Percentiles rank a stretch among this genome's conserved stretches.
phyloP scores from a whole-genome alignment of 1,140 invertebrate species.

The Diachasmimorpha longicaudata region DNA sequence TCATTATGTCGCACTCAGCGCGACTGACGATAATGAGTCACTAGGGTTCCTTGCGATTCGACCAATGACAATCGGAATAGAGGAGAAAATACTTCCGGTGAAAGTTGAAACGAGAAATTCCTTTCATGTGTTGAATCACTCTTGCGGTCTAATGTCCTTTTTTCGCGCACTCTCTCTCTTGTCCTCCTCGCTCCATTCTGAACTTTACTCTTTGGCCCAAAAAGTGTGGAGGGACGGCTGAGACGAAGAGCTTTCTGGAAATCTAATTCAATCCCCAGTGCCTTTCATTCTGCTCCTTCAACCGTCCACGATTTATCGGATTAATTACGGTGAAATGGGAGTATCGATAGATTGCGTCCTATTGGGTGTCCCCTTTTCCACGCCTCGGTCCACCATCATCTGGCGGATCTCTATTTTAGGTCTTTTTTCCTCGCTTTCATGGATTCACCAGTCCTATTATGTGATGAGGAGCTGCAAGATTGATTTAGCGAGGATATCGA shows the following conservation, averaged over 20 bases:
- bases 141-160: neutral
- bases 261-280: conserved; percentile 18
- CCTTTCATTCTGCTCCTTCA: conserved; percentile 12
- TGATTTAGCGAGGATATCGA: neutral
- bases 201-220: neutral
- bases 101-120: neutral
- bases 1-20: neutral
- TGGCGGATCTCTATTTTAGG: neutral
- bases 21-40: no score
- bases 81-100: neutral
- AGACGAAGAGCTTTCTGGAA: neutral
- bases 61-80: neutral
- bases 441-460: neutral
- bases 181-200: neutral
- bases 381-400: neutral
- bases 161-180: neutral
- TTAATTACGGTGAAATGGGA: conserved; percentile 17
- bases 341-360: conserved; percentile 18
- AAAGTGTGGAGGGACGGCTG: neutral
- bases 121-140: neutral
- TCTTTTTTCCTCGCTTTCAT: neutral
- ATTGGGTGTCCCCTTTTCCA: neutral
- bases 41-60: no score
- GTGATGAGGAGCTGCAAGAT: neutral
- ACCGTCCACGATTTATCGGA: conserved; percentile 21